Conservation (phyloP, 2,113 vertebrate genomes). For the Microtus pennsylvanicus region DNA sequence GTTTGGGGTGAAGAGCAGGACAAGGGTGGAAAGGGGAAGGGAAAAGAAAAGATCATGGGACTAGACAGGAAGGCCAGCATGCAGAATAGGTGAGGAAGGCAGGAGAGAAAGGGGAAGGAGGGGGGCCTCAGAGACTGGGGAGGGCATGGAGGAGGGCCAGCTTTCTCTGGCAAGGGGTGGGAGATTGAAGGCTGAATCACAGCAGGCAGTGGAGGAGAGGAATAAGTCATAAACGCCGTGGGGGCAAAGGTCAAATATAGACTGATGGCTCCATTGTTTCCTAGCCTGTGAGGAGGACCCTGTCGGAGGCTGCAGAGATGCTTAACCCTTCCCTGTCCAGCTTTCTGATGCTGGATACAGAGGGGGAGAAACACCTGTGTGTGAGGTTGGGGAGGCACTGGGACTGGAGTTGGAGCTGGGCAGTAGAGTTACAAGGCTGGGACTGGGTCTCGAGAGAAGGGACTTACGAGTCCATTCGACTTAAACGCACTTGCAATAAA, state of each 20-base stretch:
- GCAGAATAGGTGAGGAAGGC: not conserved
- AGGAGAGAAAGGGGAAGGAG: conserved; percentile 17
- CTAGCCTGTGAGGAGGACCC: conserved; percentile 85
- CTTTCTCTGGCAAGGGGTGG: conserved; percentile 53
- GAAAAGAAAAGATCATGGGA: not conserved
- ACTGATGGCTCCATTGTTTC: conserved; percentile 89
- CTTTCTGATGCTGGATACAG: conserved; percentile 15
- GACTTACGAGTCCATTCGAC: not conserved
- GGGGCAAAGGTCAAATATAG: conserved; percentile 90
- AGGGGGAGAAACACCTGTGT: conserved; percentile 28
- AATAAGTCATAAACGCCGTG: conserved; percentile 88
- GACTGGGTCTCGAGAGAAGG: not conserved
- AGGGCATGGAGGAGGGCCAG: conserved; percentile 36
- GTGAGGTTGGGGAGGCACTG: not conserved
- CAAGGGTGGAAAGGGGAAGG: not conserved
- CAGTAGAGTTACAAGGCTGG: no score
- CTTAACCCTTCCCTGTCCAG: conserved; percentile 86
- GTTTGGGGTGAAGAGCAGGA: not conserved
- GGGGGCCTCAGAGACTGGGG: conserved; percentile 15
- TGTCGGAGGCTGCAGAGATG: conserved; percentile 74
- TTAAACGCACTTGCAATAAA: not conserved
- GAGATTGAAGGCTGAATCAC: conserved; percentile 86
- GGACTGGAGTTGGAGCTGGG: not conserved
- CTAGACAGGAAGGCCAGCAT: not conserved
- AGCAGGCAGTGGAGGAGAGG: conserved; percentile 86